Evolutionary conservation across 2,113 vertebrate genomes (phyloP).

Genomic region (Athene cunicularia): DNA sequence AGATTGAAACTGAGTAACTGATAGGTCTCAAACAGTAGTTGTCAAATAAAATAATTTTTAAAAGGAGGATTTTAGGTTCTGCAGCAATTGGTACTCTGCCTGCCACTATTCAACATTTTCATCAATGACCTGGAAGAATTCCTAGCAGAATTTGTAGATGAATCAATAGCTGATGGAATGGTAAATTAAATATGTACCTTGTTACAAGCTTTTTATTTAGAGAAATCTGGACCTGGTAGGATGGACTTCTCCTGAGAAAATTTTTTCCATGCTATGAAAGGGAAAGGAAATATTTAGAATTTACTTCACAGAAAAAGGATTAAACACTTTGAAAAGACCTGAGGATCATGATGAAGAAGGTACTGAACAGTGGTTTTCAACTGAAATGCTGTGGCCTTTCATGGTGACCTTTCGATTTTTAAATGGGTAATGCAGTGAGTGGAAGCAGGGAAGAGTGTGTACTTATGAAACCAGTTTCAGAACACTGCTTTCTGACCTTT

Average conservation of each 20-base stretch:
- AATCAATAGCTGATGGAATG: neutral
- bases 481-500: neutral
- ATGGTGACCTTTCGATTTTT: neutral
- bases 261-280: neutral
- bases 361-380: neutral
- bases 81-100: neutral
- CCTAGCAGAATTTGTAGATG: neutral
- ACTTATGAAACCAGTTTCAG: neutral
- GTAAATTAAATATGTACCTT: neutral
- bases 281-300: neutral
- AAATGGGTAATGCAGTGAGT: neutral
- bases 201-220: neutral
- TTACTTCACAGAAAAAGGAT: neutral
- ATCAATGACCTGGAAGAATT: neutral
- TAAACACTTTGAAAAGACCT: neutral
- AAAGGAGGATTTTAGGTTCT: neutral
- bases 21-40: neutral
- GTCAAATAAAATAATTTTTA: neutral
- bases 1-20: neutral
- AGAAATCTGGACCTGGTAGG: neutral
- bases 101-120: neutral
- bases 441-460: neutral
- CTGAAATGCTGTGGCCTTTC: neutral
- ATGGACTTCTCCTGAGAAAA: neutral
- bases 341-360: neutral